These are phyloP conservation scores for Epinephelus moara DNA, from an alignment of 2,113 vertebrate species.

Conservation along the genomic window DNA sequence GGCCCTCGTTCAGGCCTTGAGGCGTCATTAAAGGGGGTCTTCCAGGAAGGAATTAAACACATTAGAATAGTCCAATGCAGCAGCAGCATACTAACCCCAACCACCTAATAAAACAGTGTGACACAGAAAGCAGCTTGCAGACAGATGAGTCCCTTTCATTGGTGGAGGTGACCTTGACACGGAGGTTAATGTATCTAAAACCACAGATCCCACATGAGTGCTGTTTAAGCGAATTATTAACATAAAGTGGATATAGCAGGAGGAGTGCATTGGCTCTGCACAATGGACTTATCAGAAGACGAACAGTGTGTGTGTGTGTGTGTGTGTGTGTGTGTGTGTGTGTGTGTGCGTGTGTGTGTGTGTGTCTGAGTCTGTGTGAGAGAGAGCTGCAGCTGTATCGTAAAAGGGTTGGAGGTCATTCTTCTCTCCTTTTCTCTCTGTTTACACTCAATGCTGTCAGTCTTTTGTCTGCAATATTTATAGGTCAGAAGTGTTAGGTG, in stretches of 20 bases:
- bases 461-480: conserved; percentile 18
- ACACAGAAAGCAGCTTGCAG: conserved; percentile 53
- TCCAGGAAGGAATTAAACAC: conserved; percentile 47
- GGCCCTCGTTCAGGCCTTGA: conserved; percentile 28
- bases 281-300: conserved; percentile 5
- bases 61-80: conserved; percentile 36
- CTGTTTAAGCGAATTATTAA: conserved; percentile 62
- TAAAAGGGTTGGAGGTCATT: conserved; percentile 12
- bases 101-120: conserved; percentile 1
- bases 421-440: conserved; percentile 3
- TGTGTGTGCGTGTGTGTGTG: conserved; percentile 18
- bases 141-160: conserved; percentile 60
- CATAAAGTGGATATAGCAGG: conserved; percentile 28
- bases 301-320: neutral
- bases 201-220: conserved; percentile 15
- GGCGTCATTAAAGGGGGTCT: conserved; percentile 30
- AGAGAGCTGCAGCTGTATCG: conserved; percentile 13
- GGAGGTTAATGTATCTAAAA: conserved; percentile 58
- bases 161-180: conserved; percentile 57
- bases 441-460: conserved; percentile 12
- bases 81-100: conserved; percentile 13
- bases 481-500: conserved; percentile 2
- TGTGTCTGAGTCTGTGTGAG: neutral
- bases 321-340: conserved; percentile 11
- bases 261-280: conserved; percentile 12